phyloP scores from a whole-genome alignment of 2,113 vertebrate species.

The Etheostoma cragini region DNA sequence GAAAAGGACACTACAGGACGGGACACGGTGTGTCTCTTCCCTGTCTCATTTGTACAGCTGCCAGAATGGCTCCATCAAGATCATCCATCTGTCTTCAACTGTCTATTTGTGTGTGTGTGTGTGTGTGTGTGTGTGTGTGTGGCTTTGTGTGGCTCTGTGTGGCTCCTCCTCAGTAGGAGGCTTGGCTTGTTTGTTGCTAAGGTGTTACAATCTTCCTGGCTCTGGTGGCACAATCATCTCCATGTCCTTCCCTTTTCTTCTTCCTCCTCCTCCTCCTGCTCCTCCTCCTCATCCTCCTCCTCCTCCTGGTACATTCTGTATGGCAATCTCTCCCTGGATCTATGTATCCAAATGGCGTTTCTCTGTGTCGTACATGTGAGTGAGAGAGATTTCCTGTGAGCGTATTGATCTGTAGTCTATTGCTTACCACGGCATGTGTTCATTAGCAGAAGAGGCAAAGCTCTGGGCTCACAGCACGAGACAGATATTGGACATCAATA shows the following conservation, averaged over 20 bases:
- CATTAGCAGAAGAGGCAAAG: conserved; percentile 66
- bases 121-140: conserved; percentile 23
- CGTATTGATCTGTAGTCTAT: conserved; percentile 68
- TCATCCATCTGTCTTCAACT: conserved; percentile 49
- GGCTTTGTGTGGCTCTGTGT: conserved; percentile 36
- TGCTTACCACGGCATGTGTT: conserved; percentile 57
- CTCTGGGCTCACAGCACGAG: conserved; percentile 47
- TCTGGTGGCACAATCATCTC: conserved; percentile 71
- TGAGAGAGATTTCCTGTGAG: conserved; percentile 61
- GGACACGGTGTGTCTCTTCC: conserved; percentile 1
- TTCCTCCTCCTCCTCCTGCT: conserved; percentile 37
- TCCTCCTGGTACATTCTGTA: conserved; percentile 26
- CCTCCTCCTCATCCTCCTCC: background rate
- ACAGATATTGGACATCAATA: conserved; percentile 53
- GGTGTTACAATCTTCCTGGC: conserved; percentile 83
- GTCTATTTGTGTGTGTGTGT: conserved; percentile 21
- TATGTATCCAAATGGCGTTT: conserved; percentile 45
- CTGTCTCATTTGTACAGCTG: conserved; percentile 46
- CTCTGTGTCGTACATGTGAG: conserved; percentile 24
- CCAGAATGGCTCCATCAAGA: conserved; percentile 27
- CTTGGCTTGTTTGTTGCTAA: conserved; percentile 86
- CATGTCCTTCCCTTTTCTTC: conserved; percentile 54
- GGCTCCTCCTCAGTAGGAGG: conserved; percentile 75
- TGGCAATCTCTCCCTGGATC: conserved; percentile 45
- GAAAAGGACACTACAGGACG: background rate